These are phyloP conservation scores for Paedocypris sp. DNA, from an alignment of 2,113 vertebrate species.

Conservation along the genomic window DNA sequence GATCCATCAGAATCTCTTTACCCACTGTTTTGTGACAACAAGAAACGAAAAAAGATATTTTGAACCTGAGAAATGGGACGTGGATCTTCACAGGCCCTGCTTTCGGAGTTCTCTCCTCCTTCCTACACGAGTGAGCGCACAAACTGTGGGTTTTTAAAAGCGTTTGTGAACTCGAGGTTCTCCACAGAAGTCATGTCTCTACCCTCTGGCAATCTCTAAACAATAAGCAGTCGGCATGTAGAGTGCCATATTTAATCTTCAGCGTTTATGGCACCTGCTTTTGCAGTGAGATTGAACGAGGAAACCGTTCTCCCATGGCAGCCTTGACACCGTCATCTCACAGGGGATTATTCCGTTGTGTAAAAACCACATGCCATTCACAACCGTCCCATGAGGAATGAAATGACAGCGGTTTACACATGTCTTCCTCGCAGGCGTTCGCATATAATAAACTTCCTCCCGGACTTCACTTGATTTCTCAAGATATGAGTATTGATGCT, in stretches of 20 bases:
- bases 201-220: slow-evolving; percentile 29
- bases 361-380: slow-evolving; percentile 33
- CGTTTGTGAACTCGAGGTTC: slow-evolving; percentile 25
- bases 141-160: slow-evolving; percentile 10
- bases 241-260: slow-evolving; percentile 27
- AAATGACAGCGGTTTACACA: not conserved
- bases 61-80: slow-evolving; percentile 16
- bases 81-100: slow-evolving; percentile 18
- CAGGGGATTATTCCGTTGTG: slow-evolving; percentile 18
- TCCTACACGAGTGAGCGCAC: not conserved
- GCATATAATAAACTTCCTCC: not conserved
- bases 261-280: slow-evolving; percentile 12
- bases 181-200: slow-evolving; percentile 20
- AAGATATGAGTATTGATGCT: slow-evolving; percentile 25
- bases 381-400: not conserved
- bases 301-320: slow-evolving; percentile 19
- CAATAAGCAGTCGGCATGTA: slow-evolving; percentile 27
- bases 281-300: slow-evolving; percentile 24
- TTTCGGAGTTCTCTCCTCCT: slow-evolving; percentile 6
- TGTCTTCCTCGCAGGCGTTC: not conserved
- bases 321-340: slow-evolving; percentile 32
- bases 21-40: not conserved
- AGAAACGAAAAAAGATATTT: slow-evolving; percentile 20
- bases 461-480: slow-evolving; percentile 8
- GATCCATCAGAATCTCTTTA: slow-evolving; percentile 10